Base-by-base conservation (phyloP, 2,888 invertebrate genomes). In the Drosophila paranaensis region DNA sequence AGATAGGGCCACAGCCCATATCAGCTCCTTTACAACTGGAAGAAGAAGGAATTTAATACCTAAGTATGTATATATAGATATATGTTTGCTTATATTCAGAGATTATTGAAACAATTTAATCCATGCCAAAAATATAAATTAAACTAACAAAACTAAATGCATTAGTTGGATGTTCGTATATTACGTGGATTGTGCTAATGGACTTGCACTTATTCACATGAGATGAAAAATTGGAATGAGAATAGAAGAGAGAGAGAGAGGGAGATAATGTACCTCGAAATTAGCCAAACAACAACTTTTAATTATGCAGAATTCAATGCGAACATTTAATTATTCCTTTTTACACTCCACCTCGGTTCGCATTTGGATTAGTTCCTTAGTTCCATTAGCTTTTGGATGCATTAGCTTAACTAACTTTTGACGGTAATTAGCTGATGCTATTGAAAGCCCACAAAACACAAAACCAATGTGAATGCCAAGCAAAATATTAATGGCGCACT, bases 401-500 rank as follows among this genome's bases (percentile, higher is more conserved):
- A 40, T 68, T 42, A 30, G 42, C 30, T 51, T 30, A 42, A 14
- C 16, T 13, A 57, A 68, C 54, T 40, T 61, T 72, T 16, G 13
- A 39, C 16, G 58, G 30, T 70, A 64, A 74, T 74, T 74, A 53
- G 64, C 43, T 57, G 35, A 56, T 42, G 56, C 16, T 37, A 33
- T 27, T 56, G 16, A 40, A 72, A 67, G 20, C 58, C n/a, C 46
- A 46, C 25, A 46, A 62, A 65, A 40, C 43, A 37, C n/a, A 46
- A 33, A 37, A 46, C 20, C 60, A 55, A 50, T 35, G 30, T 33
- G 46, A 58, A 50, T 58, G 60, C 42, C 42, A 45, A 55, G 42
- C 51, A 37, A 57, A 50, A 40, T 57, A 60, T 60, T 68, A 63
- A 72, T 37, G 25, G 43, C 62, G 25, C 50, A 48, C 45, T 74